These are phyloP conservation scores for Dryas iulia DNA, from an alignment of 1,140 invertebrate species.

Conservation along the genomic window DNA sequence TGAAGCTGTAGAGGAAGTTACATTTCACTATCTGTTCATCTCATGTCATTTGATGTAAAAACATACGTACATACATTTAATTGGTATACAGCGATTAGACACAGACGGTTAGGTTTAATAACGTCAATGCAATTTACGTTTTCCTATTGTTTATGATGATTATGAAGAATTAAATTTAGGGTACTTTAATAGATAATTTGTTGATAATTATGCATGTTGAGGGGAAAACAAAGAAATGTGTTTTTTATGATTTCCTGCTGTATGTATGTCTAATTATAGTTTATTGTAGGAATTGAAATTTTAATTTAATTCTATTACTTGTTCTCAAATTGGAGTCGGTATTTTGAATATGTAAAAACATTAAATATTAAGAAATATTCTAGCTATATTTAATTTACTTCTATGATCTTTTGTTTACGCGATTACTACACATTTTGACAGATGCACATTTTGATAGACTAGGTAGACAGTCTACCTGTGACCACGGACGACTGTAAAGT, in stretches of 20 bases:
- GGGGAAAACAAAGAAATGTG: background rate
- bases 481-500: no score
- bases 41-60: conserved; percentile 19
- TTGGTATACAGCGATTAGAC: conserved; percentile 19
- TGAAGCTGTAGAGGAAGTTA: background rate
- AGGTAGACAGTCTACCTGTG: no score
- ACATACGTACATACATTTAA: background rate
- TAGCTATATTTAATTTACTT: no score
- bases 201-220: background rate
- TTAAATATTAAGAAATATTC: no score
- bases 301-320: no score
- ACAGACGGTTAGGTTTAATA: conserved; percentile 12
- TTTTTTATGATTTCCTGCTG: background rate
- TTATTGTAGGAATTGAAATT: no score
- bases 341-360: no score
- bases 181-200: background rate
- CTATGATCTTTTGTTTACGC: no score
- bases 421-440: no score
- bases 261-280: no score
- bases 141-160: background rate
- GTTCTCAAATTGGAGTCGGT: no score
- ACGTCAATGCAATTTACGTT: conserved; percentile 21
- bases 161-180: background rate
- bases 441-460: no score
- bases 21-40: conserved; percentile 20